Evolutionary conservation across 2,888 invertebrate genomes (phyloP), one percentile per base, ranked within the genome.

Genomic region (Uropetala carovei): DNA sequence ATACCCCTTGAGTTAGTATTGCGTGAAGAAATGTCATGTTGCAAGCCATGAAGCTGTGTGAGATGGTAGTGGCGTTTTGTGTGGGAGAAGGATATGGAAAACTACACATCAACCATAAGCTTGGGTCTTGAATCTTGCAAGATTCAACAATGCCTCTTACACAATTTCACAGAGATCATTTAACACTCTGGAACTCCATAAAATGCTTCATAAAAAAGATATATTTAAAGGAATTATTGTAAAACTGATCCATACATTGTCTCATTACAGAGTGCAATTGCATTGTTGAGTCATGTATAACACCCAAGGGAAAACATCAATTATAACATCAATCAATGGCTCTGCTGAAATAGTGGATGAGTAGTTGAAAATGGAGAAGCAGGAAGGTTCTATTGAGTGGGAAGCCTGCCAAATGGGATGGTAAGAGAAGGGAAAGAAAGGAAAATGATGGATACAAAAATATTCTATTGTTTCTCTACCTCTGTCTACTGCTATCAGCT

Each of bases 401-500:
- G 30, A 43, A 82, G 92, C 92, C 92, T 92, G 92, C 60, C 84
- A 84, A 83, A 60, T 82, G 43, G 59, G 56, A 92, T 83, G 83
- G 59, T 60, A 82, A 81, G 89, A 89, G 83, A 43, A 89, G 64
- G 64, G 89, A 64, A 92, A 82, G 82, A 92, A 92, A 92, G 92
- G 83, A 83, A 57, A 92, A 83, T 92, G 82, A 60, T 83, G 60
- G 83, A 60, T 83, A 89, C 89, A 89, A 64, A 89, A 68, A 68
- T 89, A 89, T 89, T 89, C 89, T 89, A 89, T 89, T 89, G 18
- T 89, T 89, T 89, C 89, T 89, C 89, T 89, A 89, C 89, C 89
- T 89, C 89, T 89, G 83, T 92, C 92, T 92, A 92, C 92, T 92
- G 92, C 83, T 92, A 92, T 83, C 92, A 83, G 92, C 92, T 92